Base-by-base conservation (phyloP, 2,888 invertebrate species). In the Drosophila colorata region DNA sequence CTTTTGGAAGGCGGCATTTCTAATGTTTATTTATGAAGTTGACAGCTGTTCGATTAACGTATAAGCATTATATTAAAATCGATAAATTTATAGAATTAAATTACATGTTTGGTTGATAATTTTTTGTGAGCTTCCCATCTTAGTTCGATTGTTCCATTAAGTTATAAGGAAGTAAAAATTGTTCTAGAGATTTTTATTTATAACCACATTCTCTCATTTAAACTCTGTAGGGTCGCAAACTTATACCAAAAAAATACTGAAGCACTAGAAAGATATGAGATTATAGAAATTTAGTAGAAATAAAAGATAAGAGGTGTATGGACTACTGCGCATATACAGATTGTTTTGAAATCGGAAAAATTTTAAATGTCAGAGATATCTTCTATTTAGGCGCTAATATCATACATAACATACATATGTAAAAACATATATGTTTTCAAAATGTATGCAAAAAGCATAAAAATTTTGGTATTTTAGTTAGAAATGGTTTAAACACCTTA, bases 91-190 rank as follows among this genome's bases (percentile, higher is more conserved):
- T 28, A 6, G 2, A 41, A 11, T 3, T 9, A 20, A 69, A 18
- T 70, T 74, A 74, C 75, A 48, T 70, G 75, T 74, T 16, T 40
- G 33, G 2, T 37, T 41, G 18, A 58, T 58, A n/a, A 58, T 35
- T 2, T 44, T 13, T 7, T 23, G 8, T 2, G 33, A 18, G 6
- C 33, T n/a, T 5, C 6, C 8, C 61, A 74, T 73, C 9, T 16
- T 11, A 14, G 16, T 7, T 6, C 23, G 33, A 35, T 16, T 35
- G n/a, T 16, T 18, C 16, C 25, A n/a, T 44, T 8, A 14, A 37
- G 4, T 5, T 11, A 5, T 13, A 33, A 33, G 4, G 33, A 55
- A 53, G 7, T 23, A 23, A 4, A 0, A 8, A 0, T 58, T 13
- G 14, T 41, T 25, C 18, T 14, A 16, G 6, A 16, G 6, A 18